Evolutionary conservation across 92 coral and sea anemone genomes (phyloP), one percentile per base, ranked within the genome.

Genomic region (Heteractis magnifica): DNA sequence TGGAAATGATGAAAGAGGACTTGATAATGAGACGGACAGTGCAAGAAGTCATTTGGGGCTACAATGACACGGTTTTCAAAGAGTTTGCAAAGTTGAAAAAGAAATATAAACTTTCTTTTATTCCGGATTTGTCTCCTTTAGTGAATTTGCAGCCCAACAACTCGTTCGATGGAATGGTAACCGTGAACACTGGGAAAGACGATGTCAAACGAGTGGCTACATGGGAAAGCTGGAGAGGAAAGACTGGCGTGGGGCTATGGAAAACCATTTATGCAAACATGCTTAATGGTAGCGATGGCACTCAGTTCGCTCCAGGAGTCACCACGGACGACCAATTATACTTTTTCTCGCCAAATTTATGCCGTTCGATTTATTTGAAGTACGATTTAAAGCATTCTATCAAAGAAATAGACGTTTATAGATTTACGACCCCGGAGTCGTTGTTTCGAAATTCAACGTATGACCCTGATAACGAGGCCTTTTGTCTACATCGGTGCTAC

Each of bases 241-340:
- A 72, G 71, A 72, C 77, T 0, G 77, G 83, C 48, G 87, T 95
- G 20, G 91, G 88, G 19, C 60, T 95, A 0, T 95, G 95, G 97
- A 83, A 83, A 51, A 78, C 97, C 8, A 71, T 78, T 16, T 95
- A 90, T 85, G 97, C 98, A 10, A 93, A 95, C 85, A 95, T 93
- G 98, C 50, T 95, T 9, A 95, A 95, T 72, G 98, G 98, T n/a
- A 87, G 97, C 15, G 98, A 95, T 20, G 98, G 98, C 5, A 93
- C 91, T 65, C 98, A 95, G 78, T 95, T 93, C 51, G 84, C 93
- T 2, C 98, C 98, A 19, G 87, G 88, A 10, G 72, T 85, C 4
- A 82, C 58, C 68, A 76, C 49, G 16, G 51, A 55, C 3, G 86
- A 91, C 65, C 87, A 52, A 23, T 84, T 95, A 18, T 95, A 95